Base-by-base conservation (phyloP, 2,888 invertebrate genomes). In the Cephus nigrinus region DNA sequence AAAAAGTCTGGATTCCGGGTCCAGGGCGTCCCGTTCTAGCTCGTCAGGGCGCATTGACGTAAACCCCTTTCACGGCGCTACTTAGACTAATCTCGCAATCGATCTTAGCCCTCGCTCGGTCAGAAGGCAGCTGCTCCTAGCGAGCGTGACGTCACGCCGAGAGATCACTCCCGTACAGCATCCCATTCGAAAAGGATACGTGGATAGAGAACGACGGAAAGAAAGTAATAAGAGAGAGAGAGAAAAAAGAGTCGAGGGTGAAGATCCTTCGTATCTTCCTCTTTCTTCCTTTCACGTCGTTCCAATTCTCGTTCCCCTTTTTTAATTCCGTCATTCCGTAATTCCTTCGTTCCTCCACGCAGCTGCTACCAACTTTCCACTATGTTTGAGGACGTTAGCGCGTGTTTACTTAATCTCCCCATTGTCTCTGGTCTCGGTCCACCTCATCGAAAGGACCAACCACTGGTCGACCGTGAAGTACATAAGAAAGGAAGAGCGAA, bases 71-170 rank as follows among this genome's bases (percentile, higher is more conserved):
- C 79, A 74, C 80, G 76, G 31, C 71, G 78, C 78, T 87, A 85
- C 86, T 89, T 86, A 82, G 86, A 88, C 86, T 89, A 89, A 89
- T 89, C 90, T 89, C 80, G 88, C 88, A 87, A 90, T 90, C 89
- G 88, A 90, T 90, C 90, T 90, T 88, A 81, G 83, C 85, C 55
- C 55, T 55, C 81, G 84, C 85, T 84, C 85, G 85, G 86, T 85
- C 85, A 87, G 85, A 86, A 86, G 88, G 86, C 87, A 90, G 89
- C 88, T 90, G 89, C 87, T 82, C 84, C 75, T 76, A 75, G 78
- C 74, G 78, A 79, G 80, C 78, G 82, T 77, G 78, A 84, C 83
- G 84, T 83, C 84, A 82, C 80, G 80, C 81, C 82, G 84, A 84
- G 84, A 89, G 88, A 89, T 88, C 88, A 87, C 81, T 71, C 71